Evolutionary conservation across 2,113 vertebrate species (phyloP), one percentile per base, ranked within the genome.

Genomic region (Lophius piscatorius): DNA sequence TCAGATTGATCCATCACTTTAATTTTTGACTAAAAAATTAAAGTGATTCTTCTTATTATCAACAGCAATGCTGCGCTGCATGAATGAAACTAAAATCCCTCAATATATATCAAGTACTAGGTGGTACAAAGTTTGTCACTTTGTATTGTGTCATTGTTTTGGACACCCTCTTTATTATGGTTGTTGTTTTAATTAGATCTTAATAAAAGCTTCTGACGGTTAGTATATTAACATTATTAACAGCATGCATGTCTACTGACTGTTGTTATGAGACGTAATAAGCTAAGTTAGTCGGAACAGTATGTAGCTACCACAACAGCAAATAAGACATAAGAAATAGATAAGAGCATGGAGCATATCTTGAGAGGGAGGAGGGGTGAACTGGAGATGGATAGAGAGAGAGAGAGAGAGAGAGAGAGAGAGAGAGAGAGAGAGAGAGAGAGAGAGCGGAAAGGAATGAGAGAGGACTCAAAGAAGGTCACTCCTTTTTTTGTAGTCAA

Each of bases 401-500:
- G 17, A 49, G 24, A 11, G 10, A 33, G 12, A 44, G 7, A 50
- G 4, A 33, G 47, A 57, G 34, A 22, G 6, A 22, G 29, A 41
- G 62, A 21, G 11, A 79, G 68, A 84, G 62, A 71, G 40, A 35
- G 38, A 36, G 18, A 20, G 16, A 18, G 29, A 28, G 1, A 6
- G 10, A 39, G 13, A 59, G 18, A 24, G 48, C 40, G 62, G 59
- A 66, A 61, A 71, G 52, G 58, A 44, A 68, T 65, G 70, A 67
- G 75, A 69, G 76, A 88, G 90, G 91, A 92, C 89, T 88, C 88
- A 92, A 90, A 91, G 96, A 97, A 97, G 96, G 94, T 95, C 94
- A 93, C 90, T 89, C 90, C 92, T 94, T n/a, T 93, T 92, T 94
- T 93, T 92, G 91, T 95, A 86, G 86, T 96, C 94, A 94, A 91